Evolutionary conservation across 1,140 invertebrate genomes (phyloP).

Genomic region (Polyergus mexicanus): DNA sequence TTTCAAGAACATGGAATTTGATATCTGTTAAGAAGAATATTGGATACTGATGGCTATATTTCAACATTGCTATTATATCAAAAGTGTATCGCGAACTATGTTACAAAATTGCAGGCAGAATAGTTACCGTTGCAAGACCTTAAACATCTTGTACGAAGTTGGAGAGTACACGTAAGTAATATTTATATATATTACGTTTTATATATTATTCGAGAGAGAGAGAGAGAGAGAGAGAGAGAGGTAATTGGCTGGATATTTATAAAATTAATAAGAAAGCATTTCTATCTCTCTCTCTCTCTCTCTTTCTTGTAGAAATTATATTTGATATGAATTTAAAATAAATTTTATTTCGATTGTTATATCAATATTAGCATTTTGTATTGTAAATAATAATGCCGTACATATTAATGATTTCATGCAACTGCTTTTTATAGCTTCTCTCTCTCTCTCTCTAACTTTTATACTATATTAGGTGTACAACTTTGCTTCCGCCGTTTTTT

Average conservation of each 20-base stretch:
- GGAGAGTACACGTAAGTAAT: constrained; percentile 30
- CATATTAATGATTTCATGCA: background rate
- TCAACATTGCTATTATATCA: background rate
- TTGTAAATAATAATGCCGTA: constrained; percentile 3
- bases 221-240: too few species aligned
- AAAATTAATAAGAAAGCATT: background rate
- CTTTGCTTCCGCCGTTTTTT: too few species aligned
- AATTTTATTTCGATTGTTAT: background rate
- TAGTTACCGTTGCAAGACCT: background rate
- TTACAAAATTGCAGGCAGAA: constrained; percentile 35
- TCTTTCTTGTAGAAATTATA: background rate
- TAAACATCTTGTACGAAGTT: constrained; percentile 11
- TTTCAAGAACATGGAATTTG: constrained; percentile 8
- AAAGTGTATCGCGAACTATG: constrained; percentile 23
- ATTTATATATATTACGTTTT: background rate
- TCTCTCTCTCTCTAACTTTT: too few species aligned
- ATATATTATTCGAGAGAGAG: too few species aligned
- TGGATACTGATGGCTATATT: background rate
- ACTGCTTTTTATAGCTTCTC: background rate
- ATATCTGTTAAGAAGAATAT: background rate
- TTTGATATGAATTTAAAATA: background rate
- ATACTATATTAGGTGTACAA: too few species aligned
- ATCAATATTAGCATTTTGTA: background rate
- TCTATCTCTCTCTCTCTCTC: too few species aligned
- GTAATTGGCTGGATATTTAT: background rate